Percentiles rank a stretch among this genome's conserved stretches.
Evolutionary conservation across 2,797 vertebrate genomes (phyloP).

Genomic region (Phoxinus dragarum): DNA sequence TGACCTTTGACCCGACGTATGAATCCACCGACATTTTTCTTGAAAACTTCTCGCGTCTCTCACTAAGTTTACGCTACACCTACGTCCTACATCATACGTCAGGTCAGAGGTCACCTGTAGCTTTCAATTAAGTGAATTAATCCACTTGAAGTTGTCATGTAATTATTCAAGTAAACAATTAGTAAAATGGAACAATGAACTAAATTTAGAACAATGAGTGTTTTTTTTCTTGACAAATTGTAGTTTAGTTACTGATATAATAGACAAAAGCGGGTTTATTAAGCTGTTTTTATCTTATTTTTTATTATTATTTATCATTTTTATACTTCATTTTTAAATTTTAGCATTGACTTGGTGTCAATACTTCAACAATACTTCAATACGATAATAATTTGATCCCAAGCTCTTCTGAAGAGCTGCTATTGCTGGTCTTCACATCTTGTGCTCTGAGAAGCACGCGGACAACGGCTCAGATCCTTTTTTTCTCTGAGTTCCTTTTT

Average conservation of each 20-base stretch:
- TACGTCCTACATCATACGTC: too few species aligned
- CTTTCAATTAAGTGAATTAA: background rate
- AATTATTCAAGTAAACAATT: background rate
- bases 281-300: background rate
- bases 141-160: background rate
- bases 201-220: background rate
- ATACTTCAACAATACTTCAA: background rate
- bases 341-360: background rate
- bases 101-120: background rate
- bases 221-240: background rate
- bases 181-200: background rate
- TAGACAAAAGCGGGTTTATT: background rate
- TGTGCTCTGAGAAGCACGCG: constrained; percentile 4
- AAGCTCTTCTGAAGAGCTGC: background rate
- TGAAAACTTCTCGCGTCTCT: too few species aligned
- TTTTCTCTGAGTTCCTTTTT: background rate
- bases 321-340: background rate
- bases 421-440: constrained; percentile 15
- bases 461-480: background rate
- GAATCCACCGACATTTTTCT: too few species aligned
- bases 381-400: background rate
- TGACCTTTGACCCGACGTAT: too few species aligned
- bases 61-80: too few species aligned
- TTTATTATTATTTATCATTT: background rate
- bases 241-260: background rate